Conservation (phyloP, 64 coral and sea anemone species). For the Montipora cactus region DNA sequence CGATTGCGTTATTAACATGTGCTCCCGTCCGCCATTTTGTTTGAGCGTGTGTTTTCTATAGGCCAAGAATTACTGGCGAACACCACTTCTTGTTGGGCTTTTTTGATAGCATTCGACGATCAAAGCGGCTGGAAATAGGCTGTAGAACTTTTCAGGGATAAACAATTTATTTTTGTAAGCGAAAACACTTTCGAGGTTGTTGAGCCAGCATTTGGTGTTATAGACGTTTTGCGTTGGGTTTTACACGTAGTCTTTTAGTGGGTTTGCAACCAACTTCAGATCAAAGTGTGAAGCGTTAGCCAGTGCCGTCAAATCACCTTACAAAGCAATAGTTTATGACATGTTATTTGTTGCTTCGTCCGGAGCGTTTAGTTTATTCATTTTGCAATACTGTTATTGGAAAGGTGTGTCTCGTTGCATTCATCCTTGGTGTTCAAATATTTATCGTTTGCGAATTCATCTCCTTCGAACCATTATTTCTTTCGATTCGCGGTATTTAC, state of each 20-base stretch:
- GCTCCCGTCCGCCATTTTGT: constrained; percentile 52
- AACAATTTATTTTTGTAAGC: not conserved
- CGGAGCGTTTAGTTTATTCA: not conserved
- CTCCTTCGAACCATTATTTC: not conserved
- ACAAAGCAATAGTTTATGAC: not conserved
- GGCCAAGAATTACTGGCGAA: not conserved
- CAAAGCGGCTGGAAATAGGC: not conserved
- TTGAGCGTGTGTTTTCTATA: not conserved
- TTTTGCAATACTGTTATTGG: not conserved
- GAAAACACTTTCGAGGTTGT: constrained; percentile 12
- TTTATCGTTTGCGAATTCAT: constrained; percentile 38
- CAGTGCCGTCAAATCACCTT: not conserved
- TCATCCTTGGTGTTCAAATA: constrained; percentile 42
- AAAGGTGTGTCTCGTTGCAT: constrained; percentile 28
- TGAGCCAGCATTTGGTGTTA: not conserved
- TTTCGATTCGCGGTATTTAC: constrained; percentile 33
- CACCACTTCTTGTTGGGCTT: not conserved
- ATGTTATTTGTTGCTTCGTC: not conserved
- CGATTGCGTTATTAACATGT: constrained; percentile 3
- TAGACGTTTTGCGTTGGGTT: not conserved
- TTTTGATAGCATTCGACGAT: not conserved
- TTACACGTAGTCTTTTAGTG: too few species aligned
- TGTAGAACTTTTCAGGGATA: not conserved
- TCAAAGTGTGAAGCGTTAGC: not conserved
- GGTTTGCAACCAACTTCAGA: not conserved